Evolutionary conservation across 1,140 invertebrate species (phyloP).

Genomic region (Papilio dardanus): DNA sequence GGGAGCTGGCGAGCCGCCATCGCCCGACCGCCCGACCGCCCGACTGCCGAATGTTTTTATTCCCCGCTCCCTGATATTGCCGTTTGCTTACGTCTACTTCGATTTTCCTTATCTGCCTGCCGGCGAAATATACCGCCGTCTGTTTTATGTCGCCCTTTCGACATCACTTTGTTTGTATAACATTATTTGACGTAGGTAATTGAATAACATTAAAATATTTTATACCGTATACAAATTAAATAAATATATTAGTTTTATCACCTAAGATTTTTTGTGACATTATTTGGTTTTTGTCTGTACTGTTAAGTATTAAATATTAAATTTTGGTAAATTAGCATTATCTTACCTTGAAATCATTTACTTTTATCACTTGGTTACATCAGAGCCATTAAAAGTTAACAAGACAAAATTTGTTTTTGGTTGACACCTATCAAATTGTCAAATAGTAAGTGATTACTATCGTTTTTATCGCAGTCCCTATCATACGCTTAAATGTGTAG

Average conservation of each 20-base stretch:
- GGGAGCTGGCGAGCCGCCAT: slow-evolving; percentile 65
- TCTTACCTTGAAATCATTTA: background rate
- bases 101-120: slow-evolving; percentile 47
- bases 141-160: slow-evolving; percentile 21
- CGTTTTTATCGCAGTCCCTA: slow-evolving; percentile 21
- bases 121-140: slow-evolving; percentile 4
- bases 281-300: too few species aligned
- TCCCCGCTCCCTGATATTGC: slow-evolving; percentile 63
- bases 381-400: background rate
- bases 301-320: too few species aligned
- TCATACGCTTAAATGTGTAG: slow-evolving; percentile 26
- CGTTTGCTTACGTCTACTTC: slow-evolving; percentile 58
- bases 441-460: slow-evolving; percentile 15
- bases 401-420: background rate
- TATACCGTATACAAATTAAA: background rate
- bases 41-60: slow-evolving; percentile 70
- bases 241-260: background rate
- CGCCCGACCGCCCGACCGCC: slow-evolving; percentile 51
- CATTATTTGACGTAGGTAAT: background rate
- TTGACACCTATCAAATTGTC: background rate
- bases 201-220: background rate
- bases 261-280: too few species aligned
- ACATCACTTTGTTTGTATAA: slow-evolving; percentile 13
- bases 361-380: background rate
- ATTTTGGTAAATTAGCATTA: background rate